A percentile compares a stretch with the other conserved stretches of the same genome.
These are phyloP conservation scores for Muscina levida DNA, from an alignment of 2,888 invertebrate genomes.

Conservation along the genomic window DNA sequence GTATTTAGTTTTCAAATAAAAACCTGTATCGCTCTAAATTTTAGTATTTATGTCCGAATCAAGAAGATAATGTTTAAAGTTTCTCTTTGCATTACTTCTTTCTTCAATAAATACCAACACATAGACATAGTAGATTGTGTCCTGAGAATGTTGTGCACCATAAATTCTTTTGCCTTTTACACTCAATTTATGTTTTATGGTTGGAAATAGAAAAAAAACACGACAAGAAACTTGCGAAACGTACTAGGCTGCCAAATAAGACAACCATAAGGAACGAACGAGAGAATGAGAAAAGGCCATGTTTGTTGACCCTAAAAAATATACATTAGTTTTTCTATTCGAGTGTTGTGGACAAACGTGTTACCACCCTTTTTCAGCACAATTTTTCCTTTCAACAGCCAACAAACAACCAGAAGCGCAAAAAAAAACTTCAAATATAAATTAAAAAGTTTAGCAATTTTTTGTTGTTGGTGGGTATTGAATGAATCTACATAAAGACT, in stretches of 20 bases:
- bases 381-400: conserved; percentile 59
- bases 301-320: conserved; percentile 63
- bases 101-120: conserved; percentile 61
- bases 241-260: conserved; percentile 27
- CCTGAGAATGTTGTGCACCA: conserved; percentile 48
- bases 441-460: conserved; percentile 79
- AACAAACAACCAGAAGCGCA: conserved; percentile 24
- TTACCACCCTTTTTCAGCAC: conserved; percentile 73
- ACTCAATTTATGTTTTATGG: conserved; percentile 65
- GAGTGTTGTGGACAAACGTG: conserved; percentile 56
- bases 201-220: conserved; percentile 44
- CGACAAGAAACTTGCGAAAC: too few species aligned
- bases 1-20: conserved; percentile 13
- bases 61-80: conserved; percentile 10
- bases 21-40: conserved; percentile 21
- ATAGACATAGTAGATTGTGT: conserved; percentile 5
- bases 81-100: conserved; percentile 10
- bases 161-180: conserved; percentile 65
- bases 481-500: conserved; percentile 65
- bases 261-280: conserved; percentile 8
- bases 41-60: conserved; percentile 2
- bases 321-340: conserved; percentile 51
- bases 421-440: conserved; percentile 77
- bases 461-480: conserved; percentile 69
- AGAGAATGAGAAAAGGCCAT: conserved; percentile 29